Evolutionary conservation across 2,113 vertebrate genomes (phyloP).

Genomic region (Mesitornis unicolor): DNA sequence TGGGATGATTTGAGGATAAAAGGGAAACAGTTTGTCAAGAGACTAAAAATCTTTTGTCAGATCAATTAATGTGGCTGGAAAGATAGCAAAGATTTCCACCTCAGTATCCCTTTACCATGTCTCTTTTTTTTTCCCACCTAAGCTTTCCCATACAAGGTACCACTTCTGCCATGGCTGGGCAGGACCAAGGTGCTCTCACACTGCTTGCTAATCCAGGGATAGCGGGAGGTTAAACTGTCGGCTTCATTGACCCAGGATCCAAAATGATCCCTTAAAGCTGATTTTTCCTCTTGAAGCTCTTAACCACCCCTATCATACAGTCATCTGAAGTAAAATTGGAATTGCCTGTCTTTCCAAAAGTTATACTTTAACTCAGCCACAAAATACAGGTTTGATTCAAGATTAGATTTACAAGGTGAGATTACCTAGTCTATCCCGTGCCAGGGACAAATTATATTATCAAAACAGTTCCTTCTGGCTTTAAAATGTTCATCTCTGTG

Average conservation of each 20-base stretch:
- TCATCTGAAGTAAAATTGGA: neutral
- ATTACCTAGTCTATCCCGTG: neutral
- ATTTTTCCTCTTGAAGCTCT: neutral
- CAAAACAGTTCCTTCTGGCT: neutral
- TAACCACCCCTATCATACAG: neutral
- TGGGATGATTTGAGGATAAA: neutral
- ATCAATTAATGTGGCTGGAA: neutral
- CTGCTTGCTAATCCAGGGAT: neutral
- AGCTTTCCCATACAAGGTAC: neutral
- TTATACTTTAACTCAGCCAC: neutral
- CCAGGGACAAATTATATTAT: neutral
- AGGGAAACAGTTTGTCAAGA: neutral
- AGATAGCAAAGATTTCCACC: neutral
- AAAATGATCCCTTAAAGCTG: neutral
- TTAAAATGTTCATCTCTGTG: neutral
- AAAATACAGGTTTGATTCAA: neutral
- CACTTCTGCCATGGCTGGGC: neutral
- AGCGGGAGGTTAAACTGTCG: neutral
- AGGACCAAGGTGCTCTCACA: neutral
- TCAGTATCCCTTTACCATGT: neutral
- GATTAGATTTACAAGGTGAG: constrained; percentile 23
- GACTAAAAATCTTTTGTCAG: neutral
- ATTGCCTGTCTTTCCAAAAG: neutral
- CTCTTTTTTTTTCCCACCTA: neutral
- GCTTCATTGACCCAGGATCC: neutral